Percentiles rank a stretch among this genome's conserved stretches.
These are phyloP conservation scores for Sebastes iracundus DNA, from an alignment of 2,797 vertebrate genomes.

Conservation along the genomic window DNA sequence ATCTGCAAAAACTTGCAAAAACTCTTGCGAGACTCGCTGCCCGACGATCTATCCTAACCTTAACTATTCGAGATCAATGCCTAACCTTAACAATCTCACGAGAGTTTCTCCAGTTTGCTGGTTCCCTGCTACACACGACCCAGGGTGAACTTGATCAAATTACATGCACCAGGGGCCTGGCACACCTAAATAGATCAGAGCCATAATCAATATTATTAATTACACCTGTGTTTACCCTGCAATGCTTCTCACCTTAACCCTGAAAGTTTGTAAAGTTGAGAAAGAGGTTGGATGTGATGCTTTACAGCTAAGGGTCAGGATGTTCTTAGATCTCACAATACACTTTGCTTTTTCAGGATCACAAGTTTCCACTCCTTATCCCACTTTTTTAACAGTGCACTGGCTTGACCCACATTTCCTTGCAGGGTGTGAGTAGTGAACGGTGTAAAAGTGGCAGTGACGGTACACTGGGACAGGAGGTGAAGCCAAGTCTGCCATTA, in stretches of 20 bases:
- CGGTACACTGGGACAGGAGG: background rate
- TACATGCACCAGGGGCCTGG: no score
- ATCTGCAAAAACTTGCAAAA: no score
- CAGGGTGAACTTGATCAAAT: no score
- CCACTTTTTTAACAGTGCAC: background rate
- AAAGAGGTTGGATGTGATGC: background rate
- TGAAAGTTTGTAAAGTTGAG: background rate
- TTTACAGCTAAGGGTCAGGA: background rate
- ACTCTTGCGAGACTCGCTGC: no score
- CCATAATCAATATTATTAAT: no score
- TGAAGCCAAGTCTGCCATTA: conserved; percentile 10
- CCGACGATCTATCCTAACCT: no score
- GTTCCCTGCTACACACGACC: no score
- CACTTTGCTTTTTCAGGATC: background rate
- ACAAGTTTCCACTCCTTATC: background rate
- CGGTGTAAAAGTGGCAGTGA: background rate
- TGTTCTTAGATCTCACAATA: background rate
- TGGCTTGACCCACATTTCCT: background rate
- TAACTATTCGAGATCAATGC: no score
- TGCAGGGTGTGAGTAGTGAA: background rate
- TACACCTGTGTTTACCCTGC: no score
- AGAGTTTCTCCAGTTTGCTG: no score
- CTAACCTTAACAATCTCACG: no score
- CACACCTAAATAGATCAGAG: no score
- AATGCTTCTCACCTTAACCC: background rate